A percentile compares a stretch with the other conserved stretches of the same genome.
These are phyloP conservation scores for Tethya wilhelma DNA, from an alignment of 37 sponge, comb jelly and placozoan genomes.

Conservation along the genomic window DNA sequence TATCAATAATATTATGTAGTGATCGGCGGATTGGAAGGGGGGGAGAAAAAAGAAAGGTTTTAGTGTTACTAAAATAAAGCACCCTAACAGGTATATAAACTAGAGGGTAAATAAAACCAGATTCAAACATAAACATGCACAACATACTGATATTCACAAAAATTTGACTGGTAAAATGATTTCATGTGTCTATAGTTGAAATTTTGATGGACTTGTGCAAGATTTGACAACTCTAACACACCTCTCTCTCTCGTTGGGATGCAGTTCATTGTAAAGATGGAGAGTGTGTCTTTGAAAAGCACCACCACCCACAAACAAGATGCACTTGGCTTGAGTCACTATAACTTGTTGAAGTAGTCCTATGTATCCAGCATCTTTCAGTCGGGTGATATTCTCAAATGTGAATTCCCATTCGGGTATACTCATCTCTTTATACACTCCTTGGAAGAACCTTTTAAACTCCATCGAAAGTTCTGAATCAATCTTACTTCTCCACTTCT, in stretches of 20 bases:
- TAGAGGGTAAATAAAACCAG: too few relatives aligned
- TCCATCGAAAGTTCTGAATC: background rate
- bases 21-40: too few relatives aligned
- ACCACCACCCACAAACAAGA: slow-evolving; percentile 60
- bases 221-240: slow-evolving; percentile 21
- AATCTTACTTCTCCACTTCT: slow-evolving; percentile 7
- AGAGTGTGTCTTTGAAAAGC: slow-evolving; percentile 49
- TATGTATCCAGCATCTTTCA: slow-evolving; percentile 39
- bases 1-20: too few relatives aligned
- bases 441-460: slow-evolving; percentile 4
- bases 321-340: slow-evolving; percentile 33
- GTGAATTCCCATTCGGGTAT: slow-evolving; percentile 21
- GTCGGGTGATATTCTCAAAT: slow-evolving; percentile 10
- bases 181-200: slow-evolving; percentile 15
- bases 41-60: too few relatives aligned
- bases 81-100: too few relatives aligned
- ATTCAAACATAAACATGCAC: too few relatives aligned
- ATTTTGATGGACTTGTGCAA: slow-evolving; percentile 25
- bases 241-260: background rate
- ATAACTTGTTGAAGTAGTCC: slow-evolving; percentile 44
- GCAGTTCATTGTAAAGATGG: slow-evolving; percentile 28
- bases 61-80: too few relatives aligned
- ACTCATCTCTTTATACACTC: slow-evolving; percentile 10
- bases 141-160: too few relatives aligned
- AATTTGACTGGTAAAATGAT: too few relatives aligned